phyloP scores from a whole-genome alignment of 2,797 vertebrate genomes.

The Mus minutoides region DNA sequence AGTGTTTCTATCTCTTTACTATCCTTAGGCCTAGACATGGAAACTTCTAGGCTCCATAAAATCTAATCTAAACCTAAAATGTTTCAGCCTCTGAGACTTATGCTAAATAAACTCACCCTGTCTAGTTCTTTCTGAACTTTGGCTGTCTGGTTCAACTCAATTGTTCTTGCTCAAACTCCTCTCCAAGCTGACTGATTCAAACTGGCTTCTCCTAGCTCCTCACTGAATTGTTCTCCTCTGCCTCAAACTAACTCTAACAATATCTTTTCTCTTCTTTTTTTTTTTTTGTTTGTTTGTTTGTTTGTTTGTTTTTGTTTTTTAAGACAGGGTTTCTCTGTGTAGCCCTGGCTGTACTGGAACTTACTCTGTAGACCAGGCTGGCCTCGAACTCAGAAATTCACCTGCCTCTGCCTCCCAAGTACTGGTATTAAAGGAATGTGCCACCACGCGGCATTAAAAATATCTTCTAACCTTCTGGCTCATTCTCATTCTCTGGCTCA shows the following conservation, averaged over 20 bases:
- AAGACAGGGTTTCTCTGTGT: too few species aligned
- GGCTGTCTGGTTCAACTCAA: neutral
- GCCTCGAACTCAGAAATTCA: too few species aligned
- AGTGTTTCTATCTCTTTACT: neutral
- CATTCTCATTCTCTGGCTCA: neutral
- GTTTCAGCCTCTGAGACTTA: neutral
- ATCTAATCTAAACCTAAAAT: neutral
- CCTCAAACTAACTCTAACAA: neutral
- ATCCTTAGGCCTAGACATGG: neutral
- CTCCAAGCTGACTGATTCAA: neutral
- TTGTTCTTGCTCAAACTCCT: neutral
- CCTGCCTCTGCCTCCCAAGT: too few species aligned
- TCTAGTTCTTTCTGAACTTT: neutral
- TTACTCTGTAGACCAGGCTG: too few species aligned
- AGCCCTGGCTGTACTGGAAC: too few species aligned
- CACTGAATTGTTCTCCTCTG: neutral
- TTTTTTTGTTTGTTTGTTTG: too few species aligned
- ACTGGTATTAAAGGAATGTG: too few species aligned
- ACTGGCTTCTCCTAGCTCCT: neutral
- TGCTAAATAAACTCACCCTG: neutral
- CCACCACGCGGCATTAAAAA: too few species aligned
- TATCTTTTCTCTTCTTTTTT: too few species aligned
- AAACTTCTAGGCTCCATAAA: neutral
- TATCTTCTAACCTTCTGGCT: neutral
- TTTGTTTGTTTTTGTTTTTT: too few species aligned